Conservation (phyloP, 2,797 vertebrate genomes). For the Brotula barbata region DNA sequence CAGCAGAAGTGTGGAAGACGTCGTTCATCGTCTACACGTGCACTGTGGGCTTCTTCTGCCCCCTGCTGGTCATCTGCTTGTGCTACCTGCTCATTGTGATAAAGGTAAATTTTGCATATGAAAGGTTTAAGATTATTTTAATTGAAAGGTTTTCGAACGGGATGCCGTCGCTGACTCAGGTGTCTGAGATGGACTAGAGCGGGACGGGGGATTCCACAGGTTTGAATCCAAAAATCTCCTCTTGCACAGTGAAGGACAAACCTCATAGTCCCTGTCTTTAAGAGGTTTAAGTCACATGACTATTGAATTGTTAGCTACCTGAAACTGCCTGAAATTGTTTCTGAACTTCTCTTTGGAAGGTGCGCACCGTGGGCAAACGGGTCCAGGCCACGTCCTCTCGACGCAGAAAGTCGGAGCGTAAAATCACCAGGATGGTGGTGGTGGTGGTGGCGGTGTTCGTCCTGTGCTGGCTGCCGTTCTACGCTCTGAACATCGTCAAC, state of each 20-base stretch:
- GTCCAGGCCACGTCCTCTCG: conserved; percentile 83
- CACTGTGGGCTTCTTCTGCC: conserved; percentile 90
- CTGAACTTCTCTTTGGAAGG: conserved; percentile 42
- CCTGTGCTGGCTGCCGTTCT: conserved; percentile 96
- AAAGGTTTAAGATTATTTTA: no score
- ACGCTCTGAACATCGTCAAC: conserved; percentile 91
- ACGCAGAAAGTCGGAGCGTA: conserved; percentile 87
- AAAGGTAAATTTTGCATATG: conserved; percentile 79
- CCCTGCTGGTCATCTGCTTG: conserved; percentile 90
- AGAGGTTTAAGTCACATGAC: no score
- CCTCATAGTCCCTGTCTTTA: no score
- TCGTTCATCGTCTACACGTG: conserved; percentile 91
- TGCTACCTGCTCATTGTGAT: conserved; percentile 93
- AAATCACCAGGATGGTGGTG: conserved; percentile 95
- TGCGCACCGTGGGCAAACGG: conserved; percentile 85
- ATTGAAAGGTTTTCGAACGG: no score
- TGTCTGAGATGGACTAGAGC: no score
- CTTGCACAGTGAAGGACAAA: no score
- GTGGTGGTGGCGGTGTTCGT: conserved; percentile 92
- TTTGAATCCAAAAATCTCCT: no score
- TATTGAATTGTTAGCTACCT: no score
- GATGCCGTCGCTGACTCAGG: no score
- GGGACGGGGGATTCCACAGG: no score
- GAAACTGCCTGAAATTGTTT: no score
- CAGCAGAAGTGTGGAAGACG: conserved; percentile 87